phyloP scores from a whole-genome alignment of 2,888 invertebrate species.

The Noctua fimbriata region DNA sequence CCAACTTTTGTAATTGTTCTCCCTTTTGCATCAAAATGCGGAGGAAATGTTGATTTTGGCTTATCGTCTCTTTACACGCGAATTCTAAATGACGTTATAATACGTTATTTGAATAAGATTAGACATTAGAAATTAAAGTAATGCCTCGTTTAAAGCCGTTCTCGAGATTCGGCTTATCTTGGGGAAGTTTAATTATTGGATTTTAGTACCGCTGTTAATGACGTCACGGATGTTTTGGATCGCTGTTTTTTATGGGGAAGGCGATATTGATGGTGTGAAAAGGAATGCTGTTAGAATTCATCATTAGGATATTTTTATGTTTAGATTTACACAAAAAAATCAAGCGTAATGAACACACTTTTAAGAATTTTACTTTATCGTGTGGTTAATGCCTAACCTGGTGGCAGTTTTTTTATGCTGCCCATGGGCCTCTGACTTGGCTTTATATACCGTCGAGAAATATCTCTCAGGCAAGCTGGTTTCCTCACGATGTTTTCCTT shows the following conservation, averaged over 20 bases:
- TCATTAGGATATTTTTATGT: neutral
- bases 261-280: neutral
- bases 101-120: slow-evolving; percentile 77
- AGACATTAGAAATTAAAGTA: slow-evolving; percentile 62
- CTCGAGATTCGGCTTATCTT: slow-evolving; percentile 61
- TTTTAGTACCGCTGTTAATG: slow-evolving; percentile 55
- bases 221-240: slow-evolving; percentile 22
- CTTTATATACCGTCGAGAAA: no score
- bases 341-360: neutral
- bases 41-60: slow-evolving; percentile 70
- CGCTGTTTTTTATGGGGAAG: slow-evolving; percentile 11
- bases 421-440: no score
- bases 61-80: slow-evolving; percentile 76
- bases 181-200: slow-evolving; percentile 64
- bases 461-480: no score
- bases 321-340: neutral
- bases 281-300: neutral
- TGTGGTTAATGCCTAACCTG: no score
- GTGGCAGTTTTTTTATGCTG: no score
- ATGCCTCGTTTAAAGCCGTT: slow-evolving; percentile 60
- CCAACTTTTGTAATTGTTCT: slow-evolving; percentile 70
- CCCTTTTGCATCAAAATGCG: slow-evolving; percentile 67
- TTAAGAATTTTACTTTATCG: neutral
- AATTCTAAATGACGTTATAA: slow-evolving; percentile 75
- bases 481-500: no score